Percentiles rank a stretch among this genome's conserved stretches.
phyloP scores from a whole-genome alignment of 2,888 invertebrate species.

The Sipha maydis region DNA sequence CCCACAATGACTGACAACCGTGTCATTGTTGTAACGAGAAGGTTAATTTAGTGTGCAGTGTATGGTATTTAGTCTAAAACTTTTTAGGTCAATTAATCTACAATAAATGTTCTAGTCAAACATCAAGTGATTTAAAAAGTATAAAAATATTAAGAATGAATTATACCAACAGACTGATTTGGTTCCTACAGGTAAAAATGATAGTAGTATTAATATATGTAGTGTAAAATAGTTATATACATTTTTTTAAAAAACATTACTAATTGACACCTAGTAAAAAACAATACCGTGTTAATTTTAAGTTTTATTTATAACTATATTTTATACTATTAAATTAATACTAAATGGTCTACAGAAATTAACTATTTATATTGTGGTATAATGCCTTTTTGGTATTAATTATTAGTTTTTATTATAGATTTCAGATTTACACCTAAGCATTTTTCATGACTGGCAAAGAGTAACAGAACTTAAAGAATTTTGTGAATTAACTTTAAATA shows the following conservation, averaged over 20 bases:
- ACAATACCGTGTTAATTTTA: too few relatives aligned
- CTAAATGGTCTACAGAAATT: too few relatives aligned
- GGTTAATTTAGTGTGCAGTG: neutral
- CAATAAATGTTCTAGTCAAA: constrained; percentile 24
- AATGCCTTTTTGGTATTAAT: neutral
- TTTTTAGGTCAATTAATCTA: neutral
- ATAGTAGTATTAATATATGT: too few relatives aligned
- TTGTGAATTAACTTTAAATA: constrained; percentile 78
- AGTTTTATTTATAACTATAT: too few relatives aligned
- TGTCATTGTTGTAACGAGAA: neutral
- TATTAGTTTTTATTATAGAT: constrained; percentile 72
- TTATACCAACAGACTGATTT: constrained; percentile 70
- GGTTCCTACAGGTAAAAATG: constrained; percentile 79
- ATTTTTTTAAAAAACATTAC: too few relatives aligned
- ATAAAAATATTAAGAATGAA: constrained; percentile 35
- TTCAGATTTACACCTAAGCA: constrained; percentile 89
- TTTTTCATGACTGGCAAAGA: constrained; percentile 80
- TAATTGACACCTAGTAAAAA: too few relatives aligned
- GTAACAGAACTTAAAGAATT: constrained; percentile 83
- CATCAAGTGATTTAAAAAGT: neutral
- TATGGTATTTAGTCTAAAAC: neutral
- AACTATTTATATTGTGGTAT: too few relatives aligned
- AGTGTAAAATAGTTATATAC: too few relatives aligned
- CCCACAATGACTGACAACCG: neutral
- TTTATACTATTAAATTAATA: too few relatives aligned